phyloP scores from a whole-genome alignment of 2,888 invertebrate genomes.

The Macrosiphum euphorbiae region DNA sequence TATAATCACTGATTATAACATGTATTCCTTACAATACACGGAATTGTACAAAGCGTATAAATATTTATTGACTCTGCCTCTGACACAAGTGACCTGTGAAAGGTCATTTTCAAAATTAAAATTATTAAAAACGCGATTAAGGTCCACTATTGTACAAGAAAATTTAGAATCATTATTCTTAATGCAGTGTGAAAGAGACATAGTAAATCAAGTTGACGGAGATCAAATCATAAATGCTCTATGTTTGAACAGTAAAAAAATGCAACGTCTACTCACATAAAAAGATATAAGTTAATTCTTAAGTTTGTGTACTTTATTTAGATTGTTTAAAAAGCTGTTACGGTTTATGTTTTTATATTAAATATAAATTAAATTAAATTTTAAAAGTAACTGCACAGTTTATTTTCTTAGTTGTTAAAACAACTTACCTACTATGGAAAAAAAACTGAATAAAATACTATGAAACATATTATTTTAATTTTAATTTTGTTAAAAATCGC shows the following conservation, averaged over 20 bases:
- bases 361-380: too few relatives aligned
- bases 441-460: too few relatives aligned
- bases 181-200: constrained; percentile 33
- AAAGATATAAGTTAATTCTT: neutral
- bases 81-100: constrained; percentile 28
- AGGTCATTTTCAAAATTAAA: constrained; percentile 31
- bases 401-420: too few relatives aligned
- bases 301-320: too few relatives aligned
- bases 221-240: constrained; percentile 20
- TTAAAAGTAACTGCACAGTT: too few relatives aligned
- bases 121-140: constrained; percentile 11
- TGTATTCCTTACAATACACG: too few relatives aligned
- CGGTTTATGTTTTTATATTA: too few relatives aligned
- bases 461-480: too few relatives aligned
- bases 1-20: too few relatives aligned
- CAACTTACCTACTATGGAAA: too few relatives aligned
- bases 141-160: constrained; percentile 10
- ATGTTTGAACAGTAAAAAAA: constrained; percentile 26
- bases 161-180: constrained; percentile 36
- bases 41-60: constrained; percentile 38
- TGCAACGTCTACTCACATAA: constrained; percentile 22
- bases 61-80: constrained; percentile 34
- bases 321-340: too few relatives aligned
- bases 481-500: too few relatives aligned
- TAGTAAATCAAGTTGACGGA: neutral